Conservation (phyloP, 2,888 invertebrate species). For the Anoplius nigerrimus region DNA sequence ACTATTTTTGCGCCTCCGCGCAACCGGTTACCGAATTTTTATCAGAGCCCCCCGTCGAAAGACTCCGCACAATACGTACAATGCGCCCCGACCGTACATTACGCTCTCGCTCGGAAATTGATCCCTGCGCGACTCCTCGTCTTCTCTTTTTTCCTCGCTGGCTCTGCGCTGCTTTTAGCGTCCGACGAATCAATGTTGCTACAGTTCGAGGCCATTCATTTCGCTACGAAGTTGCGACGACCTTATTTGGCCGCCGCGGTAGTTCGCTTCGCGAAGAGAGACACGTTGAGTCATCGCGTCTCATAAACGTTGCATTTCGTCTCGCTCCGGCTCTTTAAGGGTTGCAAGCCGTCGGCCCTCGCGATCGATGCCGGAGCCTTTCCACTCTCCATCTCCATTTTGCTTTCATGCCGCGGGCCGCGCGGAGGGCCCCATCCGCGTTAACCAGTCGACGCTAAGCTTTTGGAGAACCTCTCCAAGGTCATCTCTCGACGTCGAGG, state of each 20-base stretch:
- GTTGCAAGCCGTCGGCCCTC: too few relatives aligned
- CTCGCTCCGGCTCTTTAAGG: slow-evolving; percentile 1
- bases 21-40: too few relatives aligned
- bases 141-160: too few relatives aligned
- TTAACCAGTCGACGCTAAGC: slow-evolving; percentile 16
- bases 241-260: slow-evolving; percentile 39
- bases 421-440: slow-evolving; percentile 3
- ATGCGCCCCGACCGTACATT: too few relatives aligned
- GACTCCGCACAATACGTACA: too few relatives aligned
- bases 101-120: too few relatives aligned
- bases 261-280: slow-evolving; percentile 4
- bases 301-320: slow-evolving; percentile 37
- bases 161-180: neutral
- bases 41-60: too few relatives aligned
- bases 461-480: slow-evolving; percentile 26
- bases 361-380: slow-evolving; percentile 6
- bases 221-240: slow-evolving; percentile 20
- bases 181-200: slow-evolving; percentile 22
- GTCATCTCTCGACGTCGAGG: slow-evolving; percentile 22
- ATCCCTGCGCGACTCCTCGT: too few relatives aligned
- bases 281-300: slow-evolving; percentile 40
- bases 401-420: too few relatives aligned
- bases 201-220: slow-evolving; percentile 7
- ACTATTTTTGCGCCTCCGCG: too few relatives aligned
- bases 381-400: neutral